Conservation (phyloP, 2,797 vertebrate genomes). For the Intellagama lesueurii region DNA sequence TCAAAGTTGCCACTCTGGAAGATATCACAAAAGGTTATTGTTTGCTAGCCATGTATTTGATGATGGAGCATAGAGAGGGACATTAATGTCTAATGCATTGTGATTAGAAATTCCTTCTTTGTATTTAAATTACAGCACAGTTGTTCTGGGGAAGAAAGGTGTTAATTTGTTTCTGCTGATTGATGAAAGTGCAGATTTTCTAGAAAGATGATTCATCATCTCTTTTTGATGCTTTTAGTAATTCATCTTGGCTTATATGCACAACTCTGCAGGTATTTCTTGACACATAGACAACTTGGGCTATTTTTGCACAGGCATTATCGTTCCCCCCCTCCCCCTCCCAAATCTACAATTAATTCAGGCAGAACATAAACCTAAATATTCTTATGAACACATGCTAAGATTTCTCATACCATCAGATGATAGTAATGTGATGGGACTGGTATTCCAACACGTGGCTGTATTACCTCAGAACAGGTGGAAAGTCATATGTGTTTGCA, state of each 20-base stretch:
- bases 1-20: neutral
- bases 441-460: neutral
- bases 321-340: neutral
- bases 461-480: neutral
- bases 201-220: neutral
- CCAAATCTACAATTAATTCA: neutral
- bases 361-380: neutral
- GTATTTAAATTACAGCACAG: neutral
- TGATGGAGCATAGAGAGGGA: neutral
- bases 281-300: neutral
- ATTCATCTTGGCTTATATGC: neutral
- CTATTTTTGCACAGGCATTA: slow-evolving; percentile 5
- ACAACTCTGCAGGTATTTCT: neutral
- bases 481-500: neutral
- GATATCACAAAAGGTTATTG: neutral
- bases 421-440: neutral
- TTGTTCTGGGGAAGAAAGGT: neutral
- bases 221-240: neutral
- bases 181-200: slow-evolving; percentile 14
- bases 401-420: neutral
- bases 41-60: neutral
- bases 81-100: neutral
- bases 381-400: neutral
- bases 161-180: neutral
- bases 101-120: neutral